Base-by-base conservation (phyloP, 1,140 invertebrate genomes). In the Apis laboriosa region DNA sequence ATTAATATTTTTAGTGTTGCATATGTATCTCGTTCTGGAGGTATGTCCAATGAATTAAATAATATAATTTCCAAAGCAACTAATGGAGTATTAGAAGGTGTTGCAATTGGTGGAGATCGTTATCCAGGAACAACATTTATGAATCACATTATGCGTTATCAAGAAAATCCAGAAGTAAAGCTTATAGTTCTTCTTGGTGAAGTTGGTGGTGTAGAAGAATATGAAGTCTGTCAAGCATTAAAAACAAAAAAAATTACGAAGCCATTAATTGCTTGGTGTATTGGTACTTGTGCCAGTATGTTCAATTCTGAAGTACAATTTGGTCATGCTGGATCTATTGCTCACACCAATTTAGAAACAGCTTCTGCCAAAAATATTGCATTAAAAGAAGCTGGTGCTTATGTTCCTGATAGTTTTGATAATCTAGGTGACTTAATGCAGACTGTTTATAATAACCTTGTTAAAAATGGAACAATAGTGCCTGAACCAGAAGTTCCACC, bases 41-140 rank as follows among this genome's bases (percentile, higher is more conserved):
- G 99, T 28, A 99, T 99, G 99, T 99, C 98, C 9, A 99, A 99
- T 92, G 99, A 99, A 94, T 94, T 99, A 74, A 99, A 99, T 95
- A 99, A 99, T 93, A 99, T 99, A 68, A 96, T 99, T 76, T 98
- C 98, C 0, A 98, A 99, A 91, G 97, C 99, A 61, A 99, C 99
- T 0, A 98, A 99, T 94, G 99, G 99, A 63, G 99, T 99, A 0
- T 97, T 97, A 90, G 99, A 99, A 93, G 99, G 99, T 15, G 97
- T 99, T 4, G 99, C 99, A 49, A 99, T 99, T 90, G 99, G 99
- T n/a, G 99, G 99, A 3, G 99, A 99, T 94, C 96, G 99, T 85
- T 99, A 99, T 94, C 99, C 99, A 0, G 99, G 99, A 9, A 99
- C 98, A 13, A 99, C 98, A 0, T 99, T 99, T 94, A 98, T 99